A percentile compares a stretch with the other conserved stretches of the same genome.
phyloP scores from a whole-genome alignment of 1,140 invertebrate genomes.

The Anastrepha obliqua region DNA sequence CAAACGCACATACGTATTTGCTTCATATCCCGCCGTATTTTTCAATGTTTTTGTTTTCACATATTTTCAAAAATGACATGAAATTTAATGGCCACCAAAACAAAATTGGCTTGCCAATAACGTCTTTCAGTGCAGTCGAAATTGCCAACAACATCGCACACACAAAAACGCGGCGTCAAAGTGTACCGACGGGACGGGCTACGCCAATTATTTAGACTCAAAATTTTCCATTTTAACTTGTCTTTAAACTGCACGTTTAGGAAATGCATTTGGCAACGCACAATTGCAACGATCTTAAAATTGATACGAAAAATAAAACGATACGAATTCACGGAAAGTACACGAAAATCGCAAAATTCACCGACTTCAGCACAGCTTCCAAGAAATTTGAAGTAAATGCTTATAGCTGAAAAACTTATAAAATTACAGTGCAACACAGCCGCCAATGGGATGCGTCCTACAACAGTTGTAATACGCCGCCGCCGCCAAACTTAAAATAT shows the following conservation, averaged over 20 bases:
- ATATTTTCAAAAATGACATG: constrained; percentile 20
- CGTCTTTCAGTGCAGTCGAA: constrained; percentile 1
- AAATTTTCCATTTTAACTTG: neutral
- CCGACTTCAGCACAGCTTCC: neutral
- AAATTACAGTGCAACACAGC: neutral
- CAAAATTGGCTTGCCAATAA: constrained; percentile 18
- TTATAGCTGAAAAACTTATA: neutral
- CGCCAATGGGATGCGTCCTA: neutral
- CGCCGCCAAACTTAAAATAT: neutral
- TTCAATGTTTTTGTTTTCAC: neutral
- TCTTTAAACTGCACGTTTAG: constrained; percentile 3
- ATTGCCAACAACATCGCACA: constrained; percentile 48
- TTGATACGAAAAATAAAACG: constrained; percentile 36
- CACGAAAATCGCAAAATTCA: constrained; percentile 44
- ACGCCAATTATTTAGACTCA: neutral
- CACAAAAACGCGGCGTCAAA: constrained; percentile 20
- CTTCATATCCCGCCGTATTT: neutral
- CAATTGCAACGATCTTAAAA: constrained; percentile 20
- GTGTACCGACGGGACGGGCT: neutral
- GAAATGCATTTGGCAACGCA: constrained; percentile 6
- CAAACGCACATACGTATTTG: neutral
- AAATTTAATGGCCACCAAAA: constrained; percentile 24
- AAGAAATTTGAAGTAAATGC: neutral
- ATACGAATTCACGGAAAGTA: neutral
- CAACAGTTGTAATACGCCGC: constrained; percentile 19